Conservation (phyloP, 2,797 vertebrate genomes). For the Acanthopagrus latus region DNA sequence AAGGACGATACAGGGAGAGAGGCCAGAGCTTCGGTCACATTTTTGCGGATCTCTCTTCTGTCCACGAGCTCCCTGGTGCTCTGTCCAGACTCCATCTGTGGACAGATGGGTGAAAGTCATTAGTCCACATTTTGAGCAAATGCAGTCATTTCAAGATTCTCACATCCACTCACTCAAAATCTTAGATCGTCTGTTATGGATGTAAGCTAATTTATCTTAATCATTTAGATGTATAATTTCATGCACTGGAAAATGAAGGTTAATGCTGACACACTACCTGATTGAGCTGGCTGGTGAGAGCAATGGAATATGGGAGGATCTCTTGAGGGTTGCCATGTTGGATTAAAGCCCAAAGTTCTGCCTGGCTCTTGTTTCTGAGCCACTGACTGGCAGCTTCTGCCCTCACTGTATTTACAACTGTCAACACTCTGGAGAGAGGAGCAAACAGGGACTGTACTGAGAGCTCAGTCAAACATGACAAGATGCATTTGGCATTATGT, state of each 20-base stretch:
- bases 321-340: conserved; percentile 85
- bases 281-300: conserved; percentile 84
- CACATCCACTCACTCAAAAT: background rate
- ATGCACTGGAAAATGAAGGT: background rate
- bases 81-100: conserved; percentile 68
- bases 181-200: background rate
- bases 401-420: conserved; percentile 58
- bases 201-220: background rate
- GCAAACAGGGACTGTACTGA: background rate
- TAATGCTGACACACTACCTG: conserved; percentile 69
- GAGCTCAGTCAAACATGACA: background rate
- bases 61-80: conserved; percentile 62
- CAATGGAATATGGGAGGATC: conserved; percentile 82
- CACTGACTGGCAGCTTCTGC: conserved; percentile 61
- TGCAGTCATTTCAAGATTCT: background rate
- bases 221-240: background rate
- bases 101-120: conserved; percentile 2
- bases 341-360: conserved; percentile 76
- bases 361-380: conserved; percentile 82
- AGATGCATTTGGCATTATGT: background rate
- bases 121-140: background rate
- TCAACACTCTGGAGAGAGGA: conserved; percentile 75
- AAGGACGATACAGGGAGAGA: conserved; percentile 82
- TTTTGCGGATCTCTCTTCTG: conserved; percentile 77
- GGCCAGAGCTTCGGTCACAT: conserved; percentile 78